Evolutionary conservation across 2,113 vertebrate species (phyloP).

Genomic region (Ictalurus furcatus): DNA sequence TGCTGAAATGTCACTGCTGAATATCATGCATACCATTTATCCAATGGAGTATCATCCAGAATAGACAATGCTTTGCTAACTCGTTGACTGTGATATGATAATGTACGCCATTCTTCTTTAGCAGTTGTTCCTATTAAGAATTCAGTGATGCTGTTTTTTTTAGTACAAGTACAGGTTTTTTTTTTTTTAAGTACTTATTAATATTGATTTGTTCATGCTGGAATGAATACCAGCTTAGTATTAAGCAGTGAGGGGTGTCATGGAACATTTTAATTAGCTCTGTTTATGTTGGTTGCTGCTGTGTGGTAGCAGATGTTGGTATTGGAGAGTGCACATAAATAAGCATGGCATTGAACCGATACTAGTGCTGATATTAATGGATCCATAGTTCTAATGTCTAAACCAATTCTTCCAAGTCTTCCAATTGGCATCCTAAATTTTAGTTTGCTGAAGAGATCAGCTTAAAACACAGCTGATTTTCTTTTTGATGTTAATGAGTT

Average conservation of each 20-base stretch:
- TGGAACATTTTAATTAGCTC: neutral
- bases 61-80: constrained; percentile 33
- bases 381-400: neutral
- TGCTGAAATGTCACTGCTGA: constrained; percentile 58
- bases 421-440: neutral
- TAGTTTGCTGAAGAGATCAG: neutral
- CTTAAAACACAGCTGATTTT: neutral
- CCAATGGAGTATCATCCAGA: constrained; percentile 21
- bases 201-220: neutral
- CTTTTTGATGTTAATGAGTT: neutral
- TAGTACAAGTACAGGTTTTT: neutral
- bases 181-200: neutral
- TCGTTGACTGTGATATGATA: neutral
- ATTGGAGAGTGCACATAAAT: neutral
- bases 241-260: neutral
- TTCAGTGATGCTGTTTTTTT: neutral
- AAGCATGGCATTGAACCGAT: neutral
- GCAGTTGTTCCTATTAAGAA: neutral
- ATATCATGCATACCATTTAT: constrained; percentile 47
- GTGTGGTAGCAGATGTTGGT: neutral
- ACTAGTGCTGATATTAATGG: neutral
- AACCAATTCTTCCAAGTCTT: neutral
- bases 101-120: neutral
- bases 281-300: neutral
- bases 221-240: neutral